Evolutionary conservation across 2,113 vertebrate species (phyloP).

Genomic region (Ginglymostoma cirratum): DNA sequence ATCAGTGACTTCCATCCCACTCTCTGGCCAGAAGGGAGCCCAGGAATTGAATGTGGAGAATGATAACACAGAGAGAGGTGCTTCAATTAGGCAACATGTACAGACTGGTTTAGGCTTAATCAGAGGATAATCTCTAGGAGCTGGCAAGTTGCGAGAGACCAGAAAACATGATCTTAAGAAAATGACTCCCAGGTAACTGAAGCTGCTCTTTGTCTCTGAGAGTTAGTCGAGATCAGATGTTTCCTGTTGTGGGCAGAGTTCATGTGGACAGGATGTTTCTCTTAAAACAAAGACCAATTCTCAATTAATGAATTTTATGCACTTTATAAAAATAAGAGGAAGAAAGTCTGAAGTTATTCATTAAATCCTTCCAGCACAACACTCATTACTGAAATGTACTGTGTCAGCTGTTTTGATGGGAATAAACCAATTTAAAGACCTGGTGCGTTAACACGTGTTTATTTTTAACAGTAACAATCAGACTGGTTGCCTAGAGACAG

Average conservation of each 20-base stretch:
- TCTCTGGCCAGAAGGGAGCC: background rate
- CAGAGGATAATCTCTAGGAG: background rate
- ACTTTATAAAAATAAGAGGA: background rate
- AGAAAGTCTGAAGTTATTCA: background rate
- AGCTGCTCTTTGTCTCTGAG: background rate
- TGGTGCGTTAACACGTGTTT: background rate
- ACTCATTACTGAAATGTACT: background rate
- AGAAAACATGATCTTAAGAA: background rate
- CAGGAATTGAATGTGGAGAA: background rate
- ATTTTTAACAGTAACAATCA: background rate
- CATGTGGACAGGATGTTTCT: background rate
- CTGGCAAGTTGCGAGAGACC: background rate
- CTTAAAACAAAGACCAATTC: background rate
- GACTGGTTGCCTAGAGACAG: background rate
- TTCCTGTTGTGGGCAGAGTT: background rate
- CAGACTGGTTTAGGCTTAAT: background rate
- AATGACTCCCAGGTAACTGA: background rate
- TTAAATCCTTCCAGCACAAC: background rate
- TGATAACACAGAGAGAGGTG: background rate
- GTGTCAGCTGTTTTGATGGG: background rate
- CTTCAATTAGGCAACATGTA: background rate
- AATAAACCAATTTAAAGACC: background rate
- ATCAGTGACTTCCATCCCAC: background rate
- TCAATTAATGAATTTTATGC: background rate
- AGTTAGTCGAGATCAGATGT: background rate